phyloP scores from a whole-genome alignment of 2,888 invertebrate species.

The Himalopsyche anomala region DNA sequence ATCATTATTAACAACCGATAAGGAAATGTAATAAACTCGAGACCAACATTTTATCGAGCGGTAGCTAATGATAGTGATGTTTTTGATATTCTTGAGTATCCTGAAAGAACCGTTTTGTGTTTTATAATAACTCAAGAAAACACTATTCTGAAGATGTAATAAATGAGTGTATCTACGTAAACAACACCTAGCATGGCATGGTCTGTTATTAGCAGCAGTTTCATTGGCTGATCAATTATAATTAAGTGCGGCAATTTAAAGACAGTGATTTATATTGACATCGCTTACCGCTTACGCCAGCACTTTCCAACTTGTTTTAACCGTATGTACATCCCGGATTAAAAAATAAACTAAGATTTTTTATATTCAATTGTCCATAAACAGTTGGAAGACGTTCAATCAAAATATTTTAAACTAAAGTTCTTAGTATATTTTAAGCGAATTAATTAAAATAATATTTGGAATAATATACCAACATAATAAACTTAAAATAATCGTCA shows the following conservation, averaged over 20 bases:
- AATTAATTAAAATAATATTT: no score
- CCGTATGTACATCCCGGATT: background rate
- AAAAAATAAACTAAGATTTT: no score
- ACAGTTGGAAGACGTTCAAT: no score
- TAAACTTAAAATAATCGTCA: no score
- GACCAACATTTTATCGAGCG: background rate
- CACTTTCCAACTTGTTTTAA: slow-evolving; percentile 12
- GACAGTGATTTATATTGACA: slow-evolving; percentile 60
- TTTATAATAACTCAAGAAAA: slow-evolving; percentile 41
- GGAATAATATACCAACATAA: no score
- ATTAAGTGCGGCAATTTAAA: slow-evolving; percentile 54
- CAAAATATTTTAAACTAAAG: no score
- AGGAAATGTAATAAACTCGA: background rate
- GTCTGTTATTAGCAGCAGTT: slow-evolving; percentile 54
- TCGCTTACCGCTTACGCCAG: slow-evolving; percentile 45
- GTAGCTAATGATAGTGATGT: background rate
- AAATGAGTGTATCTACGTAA: slow-evolving; percentile 51
- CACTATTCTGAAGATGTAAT: slow-evolving; percentile 31
- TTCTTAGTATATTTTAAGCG: no score
- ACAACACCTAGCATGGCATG: slow-evolving; percentile 55
- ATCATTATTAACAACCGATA: no score
- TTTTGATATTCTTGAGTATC: slow-evolving; percentile 1
- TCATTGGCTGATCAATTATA: slow-evolving; percentile 57
- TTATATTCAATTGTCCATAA: no score
- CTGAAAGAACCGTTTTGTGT: slow-evolving; percentile 27